Conservation (phyloP, 2,888 invertebrate genomes). For the Lordiphosa fenestrarum region DNA sequence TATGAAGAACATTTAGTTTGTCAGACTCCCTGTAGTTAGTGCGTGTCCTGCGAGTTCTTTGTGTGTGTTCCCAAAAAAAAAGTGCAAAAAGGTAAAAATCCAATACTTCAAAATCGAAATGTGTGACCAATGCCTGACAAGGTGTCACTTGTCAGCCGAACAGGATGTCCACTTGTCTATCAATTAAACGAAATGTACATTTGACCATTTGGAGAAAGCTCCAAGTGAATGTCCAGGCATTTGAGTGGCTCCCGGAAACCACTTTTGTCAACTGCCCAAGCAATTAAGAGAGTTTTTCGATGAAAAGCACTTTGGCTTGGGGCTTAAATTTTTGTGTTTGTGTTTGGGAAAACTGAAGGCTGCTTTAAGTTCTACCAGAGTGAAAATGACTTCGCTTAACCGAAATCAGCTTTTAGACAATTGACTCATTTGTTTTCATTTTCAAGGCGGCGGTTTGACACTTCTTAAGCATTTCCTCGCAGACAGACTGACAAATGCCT, state of each 20-base stretch:
- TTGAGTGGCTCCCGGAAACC: slow-evolving; percentile 35
- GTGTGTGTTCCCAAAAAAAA: slow-evolving; percentile 24
- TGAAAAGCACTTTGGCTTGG: not conserved
- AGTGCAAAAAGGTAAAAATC: slow-evolving; percentile 27
- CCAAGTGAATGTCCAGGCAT: slow-evolving; percentile 61
- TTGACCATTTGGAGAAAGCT: slow-evolving; percentile 67
- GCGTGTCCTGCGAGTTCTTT: slow-evolving; percentile 48
- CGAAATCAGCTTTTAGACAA: too few species aligned
- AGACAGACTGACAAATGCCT: slow-evolving; percentile 48
- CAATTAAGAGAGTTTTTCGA: slow-evolving; percentile 26
- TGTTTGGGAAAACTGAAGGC: too few species aligned
- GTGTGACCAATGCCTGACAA: slow-evolving; percentile 46
- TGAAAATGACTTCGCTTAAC: too few species aligned
- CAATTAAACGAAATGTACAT: slow-evolving; percentile 74
- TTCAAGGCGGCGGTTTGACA: not conserved
- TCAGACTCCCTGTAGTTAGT: slow-evolving; percentile 22
- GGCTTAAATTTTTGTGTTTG: too few species aligned
- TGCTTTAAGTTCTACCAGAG: too few species aligned
- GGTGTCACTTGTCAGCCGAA: slow-evolving; percentile 57
- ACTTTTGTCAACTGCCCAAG: slow-evolving; percentile 42
- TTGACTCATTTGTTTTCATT: too few species aligned
- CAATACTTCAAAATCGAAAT: slow-evolving; percentile 10
- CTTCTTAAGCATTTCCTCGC: not conserved
- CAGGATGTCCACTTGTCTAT: slow-evolving; percentile 66
- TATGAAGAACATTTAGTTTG: slow-evolving; percentile 10